Evolutionary conservation across 2,888 invertebrate species (phyloP).

Genomic region (Cephus rjabovi): DNA sequence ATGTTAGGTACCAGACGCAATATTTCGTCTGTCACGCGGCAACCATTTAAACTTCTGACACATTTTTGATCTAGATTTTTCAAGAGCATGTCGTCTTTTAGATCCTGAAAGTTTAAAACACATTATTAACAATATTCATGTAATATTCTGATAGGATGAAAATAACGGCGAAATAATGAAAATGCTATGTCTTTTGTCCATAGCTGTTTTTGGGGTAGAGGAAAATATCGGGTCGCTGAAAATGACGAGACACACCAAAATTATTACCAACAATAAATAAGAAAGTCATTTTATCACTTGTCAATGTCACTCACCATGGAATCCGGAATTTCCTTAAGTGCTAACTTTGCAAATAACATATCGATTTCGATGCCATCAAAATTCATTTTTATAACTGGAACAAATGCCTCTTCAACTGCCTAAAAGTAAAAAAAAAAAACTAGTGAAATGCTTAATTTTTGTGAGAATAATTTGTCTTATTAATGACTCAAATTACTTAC

Average conservation of each 20-base stretch:
- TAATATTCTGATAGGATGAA: neutral
- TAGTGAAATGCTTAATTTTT: neutral
- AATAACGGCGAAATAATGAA: neutral
- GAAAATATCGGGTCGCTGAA: neutral
- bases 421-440: slow-evolving; percentile 57
- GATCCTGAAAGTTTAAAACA: slow-evolving; percentile 71
- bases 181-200: neutral
- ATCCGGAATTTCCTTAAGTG: slow-evolving; percentile 96
- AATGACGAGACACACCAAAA: neutral
- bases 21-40: slow-evolving; percentile 98
- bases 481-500: slow-evolving; percentile 65
- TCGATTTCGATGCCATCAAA: slow-evolving; percentile 99
- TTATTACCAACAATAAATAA: neutral
- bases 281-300: neutral
- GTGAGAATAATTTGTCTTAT: neutral
- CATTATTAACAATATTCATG: neutral
- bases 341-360: slow-evolving; percentile 94
- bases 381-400: slow-evolving; percentile 99
- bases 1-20: slow-evolving; percentile 94
- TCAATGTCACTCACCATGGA: slow-evolving; percentile 66
- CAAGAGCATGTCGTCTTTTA: slow-evolving; percentile 89
- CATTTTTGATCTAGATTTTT: slow-evolving; percentile 97
- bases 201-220: neutral
- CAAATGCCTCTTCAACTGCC: slow-evolving; percentile 98
- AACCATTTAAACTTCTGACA: slow-evolving; percentile 96